Conservation (phyloP, 2,797 vertebrate genomes). For the Cryptoprocta ferox region DNA sequence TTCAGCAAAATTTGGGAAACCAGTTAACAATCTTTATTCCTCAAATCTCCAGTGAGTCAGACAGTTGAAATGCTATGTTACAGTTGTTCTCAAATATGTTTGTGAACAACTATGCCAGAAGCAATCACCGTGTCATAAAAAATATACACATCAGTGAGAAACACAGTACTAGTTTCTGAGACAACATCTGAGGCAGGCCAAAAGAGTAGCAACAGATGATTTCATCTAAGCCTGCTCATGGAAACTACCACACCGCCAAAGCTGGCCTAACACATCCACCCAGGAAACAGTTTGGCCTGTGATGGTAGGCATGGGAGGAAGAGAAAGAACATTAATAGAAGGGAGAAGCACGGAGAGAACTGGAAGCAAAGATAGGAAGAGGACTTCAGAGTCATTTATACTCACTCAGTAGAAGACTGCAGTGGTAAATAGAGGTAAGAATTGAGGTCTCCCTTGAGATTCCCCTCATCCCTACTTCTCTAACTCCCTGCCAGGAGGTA, state of each 20-base stretch:
- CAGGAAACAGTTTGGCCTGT: neutral
- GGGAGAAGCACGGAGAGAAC: neutral
- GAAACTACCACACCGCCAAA: neutral
- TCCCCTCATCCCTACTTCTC: neutral
- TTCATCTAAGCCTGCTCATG: neutral
- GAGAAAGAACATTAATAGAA: slow-evolving; percentile 18
- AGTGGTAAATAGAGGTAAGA: neutral
- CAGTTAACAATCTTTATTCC: slow-evolving; percentile 60
- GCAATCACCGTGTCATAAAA: slow-evolving; percentile 62
- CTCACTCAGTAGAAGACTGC: neutral
- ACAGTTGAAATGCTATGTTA: slow-evolving; percentile 62
- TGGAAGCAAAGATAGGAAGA: slow-evolving; percentile 1
- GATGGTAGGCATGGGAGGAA: neutral
- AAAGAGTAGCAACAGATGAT: slow-evolving; percentile 43
- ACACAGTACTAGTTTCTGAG: slow-evolving; percentile 63
- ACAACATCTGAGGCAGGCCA: slow-evolving; percentile 64
- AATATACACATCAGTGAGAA: slow-evolving; percentile 42
- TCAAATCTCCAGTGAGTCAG: slow-evolving; percentile 58
- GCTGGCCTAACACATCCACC: neutral
- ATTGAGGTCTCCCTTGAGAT: slow-evolving; percentile 24
- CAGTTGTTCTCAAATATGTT: slow-evolving; percentile 63
- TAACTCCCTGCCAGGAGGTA: neutral
- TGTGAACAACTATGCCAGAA: slow-evolving; percentile 64
- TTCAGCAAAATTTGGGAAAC: slow-evolving; percentile 56
- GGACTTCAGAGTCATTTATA: slow-evolving; percentile 14